Percentiles rank a stretch among this genome's conserved stretches.
phyloP scores from a whole-genome alignment of 1,140 invertebrate species.

The Euglossa dilemma region DNA sequence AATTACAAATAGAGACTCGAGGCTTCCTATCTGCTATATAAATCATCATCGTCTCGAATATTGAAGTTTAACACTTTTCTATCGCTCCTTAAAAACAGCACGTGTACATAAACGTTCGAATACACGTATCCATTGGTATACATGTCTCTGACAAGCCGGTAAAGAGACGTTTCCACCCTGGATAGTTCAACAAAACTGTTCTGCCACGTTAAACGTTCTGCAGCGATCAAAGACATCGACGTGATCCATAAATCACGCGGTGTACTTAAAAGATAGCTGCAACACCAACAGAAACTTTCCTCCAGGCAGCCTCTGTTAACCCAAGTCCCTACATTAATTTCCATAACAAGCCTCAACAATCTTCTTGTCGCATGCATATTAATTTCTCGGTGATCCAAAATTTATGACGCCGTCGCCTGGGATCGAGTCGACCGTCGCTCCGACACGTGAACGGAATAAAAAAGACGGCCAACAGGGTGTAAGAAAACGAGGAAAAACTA shows the following conservation, averaged over 20 bases:
- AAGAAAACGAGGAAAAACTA: too few species aligned
- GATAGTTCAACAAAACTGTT: not conserved
- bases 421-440: not conserved
- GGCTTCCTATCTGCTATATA: too few species aligned
- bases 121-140: too few species aligned
- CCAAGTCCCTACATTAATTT: slow-evolving; percentile 3
- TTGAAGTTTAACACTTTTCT: too few species aligned
- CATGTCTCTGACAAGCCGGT: too few species aligned
- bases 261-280: not conserved
- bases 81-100: too few species aligned
- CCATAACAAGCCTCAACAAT: slow-evolving; percentile 20
- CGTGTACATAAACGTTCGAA: too few species aligned
- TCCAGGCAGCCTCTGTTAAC: not conserved
- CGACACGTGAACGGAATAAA: not conserved
- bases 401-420: slow-evolving; percentile 16
- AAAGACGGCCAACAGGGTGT: too few species aligned
- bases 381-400: slow-evolving; percentile 25
- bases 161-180: not conserved
- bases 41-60: too few species aligned
- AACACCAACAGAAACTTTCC: not conserved
- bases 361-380: slow-evolving; percentile 10
- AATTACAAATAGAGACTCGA: too few species aligned
- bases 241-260: not conserved
- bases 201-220: not conserved
- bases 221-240: not conserved